phyloP scores from a whole-genome alignment of 2,888 invertebrate species.

The Daptonema setosum region DNA sequence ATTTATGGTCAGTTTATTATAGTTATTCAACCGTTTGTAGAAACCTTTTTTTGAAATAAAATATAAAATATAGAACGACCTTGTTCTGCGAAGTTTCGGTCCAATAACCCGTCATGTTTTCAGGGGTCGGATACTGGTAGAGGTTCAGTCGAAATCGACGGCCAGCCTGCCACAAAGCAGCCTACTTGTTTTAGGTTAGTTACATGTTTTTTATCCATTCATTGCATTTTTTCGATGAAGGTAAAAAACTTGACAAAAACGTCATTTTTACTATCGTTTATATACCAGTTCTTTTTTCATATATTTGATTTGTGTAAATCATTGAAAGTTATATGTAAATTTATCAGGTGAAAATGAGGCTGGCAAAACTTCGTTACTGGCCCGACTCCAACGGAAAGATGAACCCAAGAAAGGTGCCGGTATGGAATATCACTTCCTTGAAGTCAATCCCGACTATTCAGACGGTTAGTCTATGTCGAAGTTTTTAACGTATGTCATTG shows the following conservation, averaged over 20 bases:
- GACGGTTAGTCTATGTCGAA: constrained; percentile 46
- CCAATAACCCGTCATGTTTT: too few species aligned
- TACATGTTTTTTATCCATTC: neutral
- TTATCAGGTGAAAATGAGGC: constrained; percentile 67
- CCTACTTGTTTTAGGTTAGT: constrained; percentile 6
- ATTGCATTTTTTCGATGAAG: neutral
- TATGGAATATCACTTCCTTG: constrained; percentile 85
- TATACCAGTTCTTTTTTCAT: too few species aligned
- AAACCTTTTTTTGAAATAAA: too few species aligned
- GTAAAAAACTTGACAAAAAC: neutral
- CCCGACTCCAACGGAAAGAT: constrained; percentile 83
- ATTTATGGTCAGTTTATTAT: too few species aligned
- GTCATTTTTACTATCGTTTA: neutral
- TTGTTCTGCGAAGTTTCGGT: too few species aligned
- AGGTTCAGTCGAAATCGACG: constrained; percentile 8
- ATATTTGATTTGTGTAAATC: neutral
- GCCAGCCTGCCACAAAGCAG: constrained; percentile 7
- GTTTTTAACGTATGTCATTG: neutral
- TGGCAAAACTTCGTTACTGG: constrained; percentile 92
- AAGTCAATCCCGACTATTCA: constrained; percentile 89
- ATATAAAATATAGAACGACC: too few species aligned
- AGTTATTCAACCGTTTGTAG: too few species aligned
- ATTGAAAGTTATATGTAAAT: neutral
- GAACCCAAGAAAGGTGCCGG: constrained; percentile 92
- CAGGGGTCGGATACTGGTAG: constrained; percentile 7